These are phyloP conservation scores for Cephalopterus ornatus DNA, from an alignment of 2,113 vertebrate species.

Conservation along the genomic window DNA sequence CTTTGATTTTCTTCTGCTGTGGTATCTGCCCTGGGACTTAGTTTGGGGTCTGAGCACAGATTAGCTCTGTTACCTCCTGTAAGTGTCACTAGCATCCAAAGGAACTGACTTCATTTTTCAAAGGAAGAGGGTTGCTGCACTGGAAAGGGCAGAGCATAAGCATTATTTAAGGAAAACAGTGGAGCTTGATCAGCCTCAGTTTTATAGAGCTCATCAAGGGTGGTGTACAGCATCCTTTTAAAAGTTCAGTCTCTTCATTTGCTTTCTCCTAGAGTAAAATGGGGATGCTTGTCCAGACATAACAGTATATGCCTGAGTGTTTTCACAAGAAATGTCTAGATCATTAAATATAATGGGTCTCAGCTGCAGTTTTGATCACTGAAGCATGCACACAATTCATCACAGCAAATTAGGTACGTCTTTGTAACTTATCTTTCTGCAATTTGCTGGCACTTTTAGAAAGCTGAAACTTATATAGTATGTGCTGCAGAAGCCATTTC, in stretches of 20 bases:
- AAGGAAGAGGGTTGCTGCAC: not conserved
- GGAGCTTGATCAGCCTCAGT: not conserved
- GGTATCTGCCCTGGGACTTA: not conserved
- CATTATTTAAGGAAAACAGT: not conserved
- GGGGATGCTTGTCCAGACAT: constrained; percentile 49
- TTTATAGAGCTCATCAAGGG: not conserved
- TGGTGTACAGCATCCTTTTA: not conserved
- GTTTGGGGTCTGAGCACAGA: not conserved
- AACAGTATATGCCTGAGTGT: constrained; percentile 68
- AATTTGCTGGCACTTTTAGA: constrained; percentile 55
- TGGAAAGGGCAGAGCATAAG: not conserved
- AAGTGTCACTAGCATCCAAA: constrained; percentile 31
- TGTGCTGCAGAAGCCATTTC: constrained; percentile 49
- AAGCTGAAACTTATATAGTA: constrained; percentile 20
- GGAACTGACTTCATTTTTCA: not conserved
- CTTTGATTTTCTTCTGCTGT: not conserved
- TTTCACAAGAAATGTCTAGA: constrained; percentile 70
- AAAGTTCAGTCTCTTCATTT: constrained; percentile 6
- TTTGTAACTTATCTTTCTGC: constrained; percentile 65
- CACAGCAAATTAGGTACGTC: constrained; percentile 77
- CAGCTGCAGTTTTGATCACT: constrained; percentile 79
- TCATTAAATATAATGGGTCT: constrained; percentile 81
- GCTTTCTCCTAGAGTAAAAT: constrained; percentile 7
- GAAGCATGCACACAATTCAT: constrained; percentile 78
- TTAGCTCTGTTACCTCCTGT: not conserved